Evolutionary conservation across 2,888 invertebrate genomes (phyloP).

Genomic region (Helobdella robusta): DNA sequence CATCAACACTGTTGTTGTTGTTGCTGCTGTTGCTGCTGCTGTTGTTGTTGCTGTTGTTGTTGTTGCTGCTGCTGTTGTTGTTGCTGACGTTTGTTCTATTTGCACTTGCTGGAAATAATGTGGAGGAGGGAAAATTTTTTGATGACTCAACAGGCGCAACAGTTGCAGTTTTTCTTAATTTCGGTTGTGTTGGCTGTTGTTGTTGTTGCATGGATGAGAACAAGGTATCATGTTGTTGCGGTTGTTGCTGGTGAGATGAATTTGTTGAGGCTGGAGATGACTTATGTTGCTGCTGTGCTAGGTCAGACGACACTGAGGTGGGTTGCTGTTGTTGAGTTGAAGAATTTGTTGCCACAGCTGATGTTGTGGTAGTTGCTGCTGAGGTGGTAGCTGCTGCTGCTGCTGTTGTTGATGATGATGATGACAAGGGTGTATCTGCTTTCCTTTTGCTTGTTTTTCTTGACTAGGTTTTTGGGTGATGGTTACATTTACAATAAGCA

Average conservation of each 20-base stretch:
- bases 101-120: too few relatives aligned
- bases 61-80: not conserved
- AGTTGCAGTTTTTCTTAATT: slow-evolving; percentile 22
- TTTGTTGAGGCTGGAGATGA: too few relatives aligned
- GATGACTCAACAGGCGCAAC: slow-evolving; percentile 21
- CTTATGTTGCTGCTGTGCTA: too few relatives aligned
- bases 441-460: not conserved
- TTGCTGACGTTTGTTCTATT: too few relatives aligned
- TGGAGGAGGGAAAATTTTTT: too few relatives aligned
- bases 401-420: not conserved
- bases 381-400: not conserved
- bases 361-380: not conserved
- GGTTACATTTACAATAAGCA: not conserved
- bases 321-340: too few relatives aligned
- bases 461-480: not conserved
- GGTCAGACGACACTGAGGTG: too few relatives aligned
- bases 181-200: not conserved
- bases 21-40: slow-evolving; percentile 17
- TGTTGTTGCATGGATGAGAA: slow-evolving; percentile 13
- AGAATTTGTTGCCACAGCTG: too few relatives aligned
- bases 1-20: slow-evolving; percentile 10
- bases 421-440: too few relatives aligned
- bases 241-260: too few relatives aligned
- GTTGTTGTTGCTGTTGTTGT: not conserved
- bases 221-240: too few relatives aligned